phyloP scores from a whole-genome alignment of 2,797 vertebrate species.

The Nyctibius grandis region DNA sequence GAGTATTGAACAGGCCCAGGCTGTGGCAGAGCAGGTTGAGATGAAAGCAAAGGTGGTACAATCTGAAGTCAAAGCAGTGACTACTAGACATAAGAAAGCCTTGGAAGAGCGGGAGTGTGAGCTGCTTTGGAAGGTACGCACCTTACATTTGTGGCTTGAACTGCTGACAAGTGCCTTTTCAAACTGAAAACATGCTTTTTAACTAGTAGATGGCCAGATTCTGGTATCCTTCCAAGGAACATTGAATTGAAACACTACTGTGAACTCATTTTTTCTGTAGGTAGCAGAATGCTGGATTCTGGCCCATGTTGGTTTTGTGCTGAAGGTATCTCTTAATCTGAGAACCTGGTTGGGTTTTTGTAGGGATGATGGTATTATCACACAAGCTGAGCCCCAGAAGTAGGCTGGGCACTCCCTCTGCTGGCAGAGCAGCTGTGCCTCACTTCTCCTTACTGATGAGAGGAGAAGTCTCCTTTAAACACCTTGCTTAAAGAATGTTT shows the following conservation, averaged over 20 bases:
- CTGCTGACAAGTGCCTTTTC: background rate
- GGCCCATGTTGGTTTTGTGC: background rate
- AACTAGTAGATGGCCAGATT: background rate
- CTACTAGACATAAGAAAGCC: slow-evolving; percentile 92
- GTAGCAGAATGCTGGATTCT: background rate
- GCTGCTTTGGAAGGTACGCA: slow-evolving; percentile 94
- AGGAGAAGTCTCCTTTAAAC: background rate
- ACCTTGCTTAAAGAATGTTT: background rate
- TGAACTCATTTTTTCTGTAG: background rate
- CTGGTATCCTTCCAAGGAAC: no score
- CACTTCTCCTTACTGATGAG: accelerated
- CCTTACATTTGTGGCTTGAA: background rate
- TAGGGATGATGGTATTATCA: background rate
- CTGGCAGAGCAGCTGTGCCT: background rate
- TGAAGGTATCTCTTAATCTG: background rate
- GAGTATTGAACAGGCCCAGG: slow-evolving; percentile 96
- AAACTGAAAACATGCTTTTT: background rate
- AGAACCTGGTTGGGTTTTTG: background rate
- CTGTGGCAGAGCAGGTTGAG: slow-evolving; percentile 97
- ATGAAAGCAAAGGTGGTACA: slow-evolving; percentile 97
- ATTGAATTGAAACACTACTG: background rate
- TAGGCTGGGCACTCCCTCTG: background rate
- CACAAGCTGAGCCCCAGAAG: accelerated
- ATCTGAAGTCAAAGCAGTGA: slow-evolving; percentile 95
- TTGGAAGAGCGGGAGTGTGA: slow-evolving; percentile 96